These are phyloP conservation scores for Thamnophis sirtalis DNA, from an alignment of 2,113 vertebrate genomes.

Conservation along the genomic window DNA sequence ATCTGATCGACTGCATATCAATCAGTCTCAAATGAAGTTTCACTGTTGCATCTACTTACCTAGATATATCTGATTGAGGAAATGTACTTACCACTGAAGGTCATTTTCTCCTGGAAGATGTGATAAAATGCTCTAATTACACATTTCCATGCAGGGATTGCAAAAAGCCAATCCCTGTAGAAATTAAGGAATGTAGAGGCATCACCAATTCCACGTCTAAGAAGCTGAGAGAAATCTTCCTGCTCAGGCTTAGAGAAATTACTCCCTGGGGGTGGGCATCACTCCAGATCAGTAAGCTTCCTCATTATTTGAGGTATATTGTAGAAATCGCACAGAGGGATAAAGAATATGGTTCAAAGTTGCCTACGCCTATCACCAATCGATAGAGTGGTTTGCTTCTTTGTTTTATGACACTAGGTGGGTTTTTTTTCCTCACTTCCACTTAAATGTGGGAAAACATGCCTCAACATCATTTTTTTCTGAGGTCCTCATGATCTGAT, in stretches of 20 bases:
- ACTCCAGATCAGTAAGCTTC: neutral
- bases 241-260: neutral
- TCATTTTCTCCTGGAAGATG: conserved; percentile 59
- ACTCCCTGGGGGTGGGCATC: neutral
- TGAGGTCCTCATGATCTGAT: neutral
- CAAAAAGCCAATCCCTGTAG: neutral
- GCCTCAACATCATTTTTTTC: neutral
- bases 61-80: conserved; percentile 60
- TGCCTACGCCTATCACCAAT: neutral
- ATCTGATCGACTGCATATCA: conserved; percentile 47
- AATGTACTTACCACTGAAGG: conserved; percentile 65
- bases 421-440: neutral
- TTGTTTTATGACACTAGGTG: neutral
- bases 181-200: conserved; percentile 20
- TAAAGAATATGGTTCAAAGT: neutral
- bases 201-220: neutral
- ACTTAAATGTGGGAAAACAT: neutral
- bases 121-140: conserved; percentile 58
- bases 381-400: neutral
- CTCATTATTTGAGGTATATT: neutral
- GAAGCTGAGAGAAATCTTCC: neutral
- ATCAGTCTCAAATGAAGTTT: conserved; percentile 50
- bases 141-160: neutral
- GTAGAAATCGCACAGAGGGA: neutral
- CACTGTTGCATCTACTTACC: conserved; percentile 49